Evolutionary conservation across 2,113 vertebrate genomes (phyloP).

Genomic region (Chaetorhynchus papuensis): DNA sequence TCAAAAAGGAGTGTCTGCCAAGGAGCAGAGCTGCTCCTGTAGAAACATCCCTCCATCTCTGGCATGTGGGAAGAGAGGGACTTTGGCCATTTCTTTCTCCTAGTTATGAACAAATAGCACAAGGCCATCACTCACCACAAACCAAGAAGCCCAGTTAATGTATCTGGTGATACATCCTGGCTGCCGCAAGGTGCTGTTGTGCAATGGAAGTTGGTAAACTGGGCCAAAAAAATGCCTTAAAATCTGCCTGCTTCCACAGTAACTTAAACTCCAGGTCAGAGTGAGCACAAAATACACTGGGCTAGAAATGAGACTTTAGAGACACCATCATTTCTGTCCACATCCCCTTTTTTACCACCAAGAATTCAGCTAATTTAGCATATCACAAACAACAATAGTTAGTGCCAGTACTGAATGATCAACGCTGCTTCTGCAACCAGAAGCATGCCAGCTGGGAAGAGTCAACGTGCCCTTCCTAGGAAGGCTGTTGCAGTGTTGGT

Average conservation of each 20-base stretch:
- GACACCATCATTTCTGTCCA: not conserved
- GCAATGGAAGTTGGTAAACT: not conserved
- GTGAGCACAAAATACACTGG: not conserved
- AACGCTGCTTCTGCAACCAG: fast-evolving
- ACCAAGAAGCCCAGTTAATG: not conserved
- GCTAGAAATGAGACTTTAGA: not conserved
- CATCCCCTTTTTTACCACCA: not conserved
- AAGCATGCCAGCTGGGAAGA: not conserved
- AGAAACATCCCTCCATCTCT: not conserved
- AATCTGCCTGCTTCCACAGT: not conserved
- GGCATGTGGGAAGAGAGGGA: not conserved
- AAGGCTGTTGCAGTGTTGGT: not conserved
- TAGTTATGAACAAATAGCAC: not conserved
- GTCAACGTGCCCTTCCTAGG: not conserved
- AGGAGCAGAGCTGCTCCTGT: not conserved
- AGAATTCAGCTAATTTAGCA: not conserved
- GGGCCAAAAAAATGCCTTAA: not conserved
- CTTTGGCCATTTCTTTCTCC: not conserved
- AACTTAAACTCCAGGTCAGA: not conserved
- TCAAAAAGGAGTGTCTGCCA: not conserved
- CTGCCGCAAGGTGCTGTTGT: not conserved
- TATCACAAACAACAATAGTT: not conserved
- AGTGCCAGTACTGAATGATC: not conserved
- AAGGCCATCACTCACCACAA: not conserved
- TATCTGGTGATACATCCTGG: not conserved